phyloP scores from a whole-genome alignment of 1,140 invertebrate genomes.

The Lethocerus indicus region DNA sequence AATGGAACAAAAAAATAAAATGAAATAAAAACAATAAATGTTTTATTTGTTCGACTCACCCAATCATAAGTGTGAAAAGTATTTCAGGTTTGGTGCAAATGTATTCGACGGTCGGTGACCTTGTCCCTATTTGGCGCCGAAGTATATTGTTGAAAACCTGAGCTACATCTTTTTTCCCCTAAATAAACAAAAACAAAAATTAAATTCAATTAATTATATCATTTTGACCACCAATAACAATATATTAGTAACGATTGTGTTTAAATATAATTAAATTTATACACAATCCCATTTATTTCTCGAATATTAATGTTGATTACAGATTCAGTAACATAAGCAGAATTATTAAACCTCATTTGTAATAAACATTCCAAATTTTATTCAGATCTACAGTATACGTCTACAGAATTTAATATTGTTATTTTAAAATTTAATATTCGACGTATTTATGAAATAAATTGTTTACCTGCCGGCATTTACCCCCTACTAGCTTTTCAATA shows the following conservation, averaged over 20 bases:
- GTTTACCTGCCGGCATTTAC: too few species aligned
- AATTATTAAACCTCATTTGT: too few species aligned
- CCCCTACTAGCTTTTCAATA: too few species aligned
- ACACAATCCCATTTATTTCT: background rate
- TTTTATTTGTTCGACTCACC: too few species aligned
- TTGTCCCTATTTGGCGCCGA: conserved; percentile 90
- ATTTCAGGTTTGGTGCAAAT: conserved; percentile 96
- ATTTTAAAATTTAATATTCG: too few species aligned
- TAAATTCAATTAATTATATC: background rate
- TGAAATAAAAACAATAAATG: too few species aligned
- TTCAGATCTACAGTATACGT: too few species aligned
- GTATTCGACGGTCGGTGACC: conserved; percentile 96
- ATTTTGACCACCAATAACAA: conserved; percentile 7
- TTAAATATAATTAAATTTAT: conserved; percentile 6
- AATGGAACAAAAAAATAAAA: too few species aligned
- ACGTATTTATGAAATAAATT: too few species aligned
- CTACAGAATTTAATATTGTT: too few species aligned
- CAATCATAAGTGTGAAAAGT: conserved; percentile 88
- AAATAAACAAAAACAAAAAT: conserved; percentile 16
- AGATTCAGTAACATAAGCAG: background rate
- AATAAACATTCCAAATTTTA: too few species aligned
- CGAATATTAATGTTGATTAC: background rate
- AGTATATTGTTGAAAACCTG: conserved; percentile 99
- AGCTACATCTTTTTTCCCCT: conserved; percentile 97
- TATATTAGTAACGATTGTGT: conserved; percentile 12